phyloP scores from a whole-genome alignment of 2,113 vertebrate genomes.

The Gavia stellata region DNA sequence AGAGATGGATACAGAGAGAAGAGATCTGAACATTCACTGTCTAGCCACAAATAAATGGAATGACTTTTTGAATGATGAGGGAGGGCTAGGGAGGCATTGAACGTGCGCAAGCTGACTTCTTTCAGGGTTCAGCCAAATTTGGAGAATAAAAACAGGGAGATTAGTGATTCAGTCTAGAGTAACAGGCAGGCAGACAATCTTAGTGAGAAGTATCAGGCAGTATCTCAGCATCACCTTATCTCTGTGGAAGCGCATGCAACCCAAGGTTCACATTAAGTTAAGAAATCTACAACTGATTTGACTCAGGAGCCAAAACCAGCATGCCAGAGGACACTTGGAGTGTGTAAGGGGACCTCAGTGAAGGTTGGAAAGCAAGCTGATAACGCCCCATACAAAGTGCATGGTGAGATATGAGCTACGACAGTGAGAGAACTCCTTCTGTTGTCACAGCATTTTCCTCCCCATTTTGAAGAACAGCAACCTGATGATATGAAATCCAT shows the following conservation, averaged over 20 bases:
- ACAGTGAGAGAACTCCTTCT: neutral
- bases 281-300: neutral
- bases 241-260: neutral
- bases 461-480: neutral
- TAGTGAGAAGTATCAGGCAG: neutral
- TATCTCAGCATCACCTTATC: neutral
- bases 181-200: neutral
- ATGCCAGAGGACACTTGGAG: neutral
- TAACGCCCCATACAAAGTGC: neutral
- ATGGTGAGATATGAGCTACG: fast-evolving
- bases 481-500: neutral
- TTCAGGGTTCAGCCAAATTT: neutral
- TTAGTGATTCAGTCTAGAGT: neutral
- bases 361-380: no score
- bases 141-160: neutral
- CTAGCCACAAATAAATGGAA: neutral
- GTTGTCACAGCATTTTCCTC: neutral
- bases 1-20: neutral
- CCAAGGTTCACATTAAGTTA: neutral
- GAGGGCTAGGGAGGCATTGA: neutral
- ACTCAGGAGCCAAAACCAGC: neutral
- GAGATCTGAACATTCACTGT: neutral
- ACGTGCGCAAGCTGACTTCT: neutral
- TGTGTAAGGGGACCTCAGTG: neutral
- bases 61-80: neutral